Base-by-base conservation (phyloP, 2,113 vertebrate species). In the Hepsetus odoe region DNA sequence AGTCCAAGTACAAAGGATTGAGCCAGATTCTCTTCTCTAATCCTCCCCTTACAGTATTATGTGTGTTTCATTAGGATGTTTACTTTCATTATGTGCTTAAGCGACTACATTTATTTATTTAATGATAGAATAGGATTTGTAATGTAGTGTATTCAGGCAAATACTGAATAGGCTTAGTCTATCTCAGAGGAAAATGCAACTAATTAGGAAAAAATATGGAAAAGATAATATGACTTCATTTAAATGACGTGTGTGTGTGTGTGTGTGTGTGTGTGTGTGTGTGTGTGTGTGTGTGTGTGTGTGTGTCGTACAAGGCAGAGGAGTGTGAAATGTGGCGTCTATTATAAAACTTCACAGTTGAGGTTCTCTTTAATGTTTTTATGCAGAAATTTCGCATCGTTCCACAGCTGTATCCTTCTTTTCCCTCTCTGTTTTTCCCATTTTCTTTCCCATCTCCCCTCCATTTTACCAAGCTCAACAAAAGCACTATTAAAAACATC, bases 121-220 rank as follows among this genome's bases (percentile, higher is more conserved):
- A 69, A 82, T 78, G 53, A 78, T 32, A 33, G 61, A 82, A 53
- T 26, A 62, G 75, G 75, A 69, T 69, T 74, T 33, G 28, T 38
- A 72, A 40, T 55, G 16, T 78, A 68, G 67, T 77, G 68, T 42
- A 72, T 40, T 44, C 42, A 67, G 22, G 22, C 30, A 73, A 26
- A 62, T 32, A 56, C 32, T 44, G 20, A 51, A 74, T 44, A 46
- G 22, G 26, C 38, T 59, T 67, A 4, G 26, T 49, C 40, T 30
- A 10, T 56, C 32, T 66, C 33, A 73, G 68, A 77, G 22, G 69
- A 51, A 82, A 74, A 35, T 44, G 28, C 33, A 38, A 26, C 35
- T 44, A 44, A 59, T n/a, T 51, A 32, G 26, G 30, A 38, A 35
- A 51, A 26, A 46, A 46, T 6, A 40, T 20, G 12, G n/a, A 64